Base-by-base conservation (phyloP, 2,888 invertebrate species). In the Catocala fraxini region DNA sequence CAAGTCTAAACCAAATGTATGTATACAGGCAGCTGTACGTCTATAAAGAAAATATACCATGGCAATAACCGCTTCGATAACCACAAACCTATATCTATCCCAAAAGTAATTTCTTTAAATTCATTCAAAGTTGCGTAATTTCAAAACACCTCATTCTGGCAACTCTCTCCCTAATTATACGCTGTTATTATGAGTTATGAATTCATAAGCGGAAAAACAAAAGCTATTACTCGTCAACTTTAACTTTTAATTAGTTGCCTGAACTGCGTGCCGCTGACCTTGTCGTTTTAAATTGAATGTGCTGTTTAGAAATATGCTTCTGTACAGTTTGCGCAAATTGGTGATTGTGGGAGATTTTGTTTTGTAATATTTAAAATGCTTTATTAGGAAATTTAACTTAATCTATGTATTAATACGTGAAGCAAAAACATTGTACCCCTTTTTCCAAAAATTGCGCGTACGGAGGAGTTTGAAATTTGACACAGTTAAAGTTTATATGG, bases 231-330 rank as follows among this genome's bases (percentile, higher is more conserved):
- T 75, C 75, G 76, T 75, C 71, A 78, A 79, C 63, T 76, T 65
- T 67, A 84, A 87, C 77, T 87, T 87, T 85, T 86, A 87, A 87
- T 87, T 87, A 84, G 83, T 86, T 84, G 70, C 70, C 66, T 67
- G 64, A 71, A 70, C 55, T 70, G 71, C 51, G 48, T 63, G 54
- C 56, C 53, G 58, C 56, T 78, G 70, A 73, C 75, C 70, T 75
- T 68, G 70, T 48, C 41, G 54, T 51, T 56, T 15, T 41, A 46
- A 11, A 51, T 63, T 45, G 46, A 55, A 54, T 59, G 45, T 48
- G 51, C 34, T 39, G 51, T 53, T 56, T 51, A 56, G 46, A 13
- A 48, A 57, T 45, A 55, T 13, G 12, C 25, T 34, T 67, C 3
- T 51, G 13, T 10, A 39, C 45, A 39, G n/a, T n/a, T 33, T 42